Evolutionary conservation across 2,797 vertebrate genomes (phyloP).

Genomic region (Chromis chromis): DNA sequence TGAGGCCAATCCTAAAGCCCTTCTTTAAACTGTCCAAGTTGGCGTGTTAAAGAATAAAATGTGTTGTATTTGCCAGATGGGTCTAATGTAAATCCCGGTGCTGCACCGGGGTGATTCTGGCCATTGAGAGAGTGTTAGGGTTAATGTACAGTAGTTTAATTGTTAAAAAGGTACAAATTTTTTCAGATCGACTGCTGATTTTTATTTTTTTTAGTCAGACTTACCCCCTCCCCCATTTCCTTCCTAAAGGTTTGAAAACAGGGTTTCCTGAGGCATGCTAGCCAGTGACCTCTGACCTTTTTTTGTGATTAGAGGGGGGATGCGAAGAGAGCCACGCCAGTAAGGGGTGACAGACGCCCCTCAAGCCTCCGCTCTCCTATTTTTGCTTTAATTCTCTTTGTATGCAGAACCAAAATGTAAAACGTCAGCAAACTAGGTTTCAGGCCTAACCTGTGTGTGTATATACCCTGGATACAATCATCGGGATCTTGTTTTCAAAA

Average conservation of each 20-base stretch:
- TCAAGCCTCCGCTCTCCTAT: slow-evolving; percentile 74
- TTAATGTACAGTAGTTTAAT: slow-evolving; percentile 82
- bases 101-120: slow-evolving; percentile 65
- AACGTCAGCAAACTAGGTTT: slow-evolving; percentile 79
- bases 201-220: slow-evolving; percentile 58
- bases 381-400: slow-evolving; percentile 85
- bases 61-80: slow-evolving; percentile 67
- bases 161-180: slow-evolving; percentile 82
- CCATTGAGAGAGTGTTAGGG: slow-evolving; percentile 74
- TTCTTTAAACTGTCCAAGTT: slow-evolving; percentile 59
- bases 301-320: slow-evolving; percentile 78
- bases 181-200: slow-evolving; percentile 74
- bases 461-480: slow-evolving; percentile 87
- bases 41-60: slow-evolving; percentile 51
- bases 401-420: slow-evolving; percentile 88
- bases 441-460: slow-evolving; percentile 82
- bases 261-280: slow-evolving; percentile 84
- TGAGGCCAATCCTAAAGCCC: slow-evolving; percentile 53
- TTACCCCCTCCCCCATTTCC: slow-evolving; percentile 68
- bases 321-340: slow-evolving; percentile 71
- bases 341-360: slow-evolving; percentile 67
- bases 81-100: slow-evolving; percentile 52
- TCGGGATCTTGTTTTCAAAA: slow-evolving; percentile 82
- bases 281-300: slow-evolving; percentile 81
- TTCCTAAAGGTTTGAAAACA: slow-evolving; percentile 84